These are phyloP conservation scores for Ochlodes sylvanus DNA, from an alignment of 2,888 invertebrate species.

Conservation along the genomic window DNA sequence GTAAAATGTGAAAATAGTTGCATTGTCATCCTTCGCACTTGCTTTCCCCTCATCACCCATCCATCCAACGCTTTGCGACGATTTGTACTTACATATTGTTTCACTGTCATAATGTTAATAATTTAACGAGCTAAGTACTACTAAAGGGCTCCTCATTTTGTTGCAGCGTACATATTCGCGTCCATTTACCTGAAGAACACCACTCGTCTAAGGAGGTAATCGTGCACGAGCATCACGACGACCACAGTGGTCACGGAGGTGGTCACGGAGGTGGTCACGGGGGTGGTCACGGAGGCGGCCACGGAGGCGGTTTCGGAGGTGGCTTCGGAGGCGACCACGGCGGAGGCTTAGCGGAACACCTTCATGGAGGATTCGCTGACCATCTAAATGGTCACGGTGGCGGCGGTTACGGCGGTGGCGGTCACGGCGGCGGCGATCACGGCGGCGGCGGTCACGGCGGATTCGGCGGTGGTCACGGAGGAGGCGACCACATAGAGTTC, in stretches of 20 bases:
- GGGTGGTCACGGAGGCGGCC: conserved; percentile 50
- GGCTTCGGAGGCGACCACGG: conserved; percentile 52
- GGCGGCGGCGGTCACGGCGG: conserved; percentile 50
- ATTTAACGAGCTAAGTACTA: conserved; percentile 17
- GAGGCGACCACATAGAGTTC: conserved; percentile 27
- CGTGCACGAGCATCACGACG: conserved; percentile 70
- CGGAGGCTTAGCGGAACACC: conserved; percentile 56
- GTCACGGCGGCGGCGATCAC: conserved; percentile 44
- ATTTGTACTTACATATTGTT: conserved; percentile 42
- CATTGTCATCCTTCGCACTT: conserved; percentile 61
- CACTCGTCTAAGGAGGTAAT: conserved; percentile 77
- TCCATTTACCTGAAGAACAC: conserved; percentile 82
- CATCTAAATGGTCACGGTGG: conserved; percentile 54
- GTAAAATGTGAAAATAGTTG: conserved; percentile 81
- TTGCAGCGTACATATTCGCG: conserved; percentile 84
- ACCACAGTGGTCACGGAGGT: conserved; percentile 57
- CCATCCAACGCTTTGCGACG: conserved; percentile 66
- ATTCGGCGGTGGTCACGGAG: conserved; percentile 49
- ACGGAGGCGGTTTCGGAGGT: conserved; percentile 53
- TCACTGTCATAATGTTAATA: conserved; percentile 39
- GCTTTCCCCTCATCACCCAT: conserved; percentile 65
- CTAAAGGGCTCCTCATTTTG: conserved; percentile 46
- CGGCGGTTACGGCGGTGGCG: conserved; percentile 42
- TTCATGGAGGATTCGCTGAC: conserved; percentile 61
- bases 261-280: conserved; percentile 59